A percentile compares a stretch with the other conserved stretches of the same genome.
Conservation (phyloP, 2,113 vertebrate genomes). For the Cebus imitator region DNA sequence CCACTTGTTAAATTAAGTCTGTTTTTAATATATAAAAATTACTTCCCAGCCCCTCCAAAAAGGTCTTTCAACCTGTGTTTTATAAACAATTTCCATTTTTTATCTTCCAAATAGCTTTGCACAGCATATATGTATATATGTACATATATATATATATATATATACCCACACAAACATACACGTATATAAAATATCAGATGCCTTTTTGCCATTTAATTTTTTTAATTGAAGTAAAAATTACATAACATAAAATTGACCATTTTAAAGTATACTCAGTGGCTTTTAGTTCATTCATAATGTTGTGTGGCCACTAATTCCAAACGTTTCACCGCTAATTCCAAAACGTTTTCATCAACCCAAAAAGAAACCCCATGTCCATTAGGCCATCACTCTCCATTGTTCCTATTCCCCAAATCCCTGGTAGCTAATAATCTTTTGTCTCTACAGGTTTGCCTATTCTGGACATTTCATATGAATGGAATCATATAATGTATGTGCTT, state of each 20-base stretch:
- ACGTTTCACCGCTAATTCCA: neutral
- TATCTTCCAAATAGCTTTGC: conserved; percentile 5
- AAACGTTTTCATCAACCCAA: neutral
- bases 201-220: neutral
- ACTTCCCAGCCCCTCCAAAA: conserved; percentile 45
- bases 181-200: too few species aligned
- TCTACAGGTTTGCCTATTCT: neutral
- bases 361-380: neutral
- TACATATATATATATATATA: neutral
- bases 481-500: neutral
- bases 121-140: neutral
- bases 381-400: neutral
- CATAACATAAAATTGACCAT: neutral
- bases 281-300: neutral
- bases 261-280: neutral
- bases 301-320: neutral
- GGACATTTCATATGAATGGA: neutral
- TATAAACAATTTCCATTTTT: conserved; percentile 48
- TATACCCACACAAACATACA: too few species aligned
- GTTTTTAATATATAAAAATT: conserved; percentile 52
- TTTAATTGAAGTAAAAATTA: conserved; percentile 5
- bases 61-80: conserved; percentile 50
- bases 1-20: conserved; percentile 36
- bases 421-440: neutral
- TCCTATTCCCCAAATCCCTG: neutral